These are phyloP conservation scores for Thomomys bottae DNA, from an alignment of 2,113 vertebrate genomes.

Conservation along the genomic window DNA sequence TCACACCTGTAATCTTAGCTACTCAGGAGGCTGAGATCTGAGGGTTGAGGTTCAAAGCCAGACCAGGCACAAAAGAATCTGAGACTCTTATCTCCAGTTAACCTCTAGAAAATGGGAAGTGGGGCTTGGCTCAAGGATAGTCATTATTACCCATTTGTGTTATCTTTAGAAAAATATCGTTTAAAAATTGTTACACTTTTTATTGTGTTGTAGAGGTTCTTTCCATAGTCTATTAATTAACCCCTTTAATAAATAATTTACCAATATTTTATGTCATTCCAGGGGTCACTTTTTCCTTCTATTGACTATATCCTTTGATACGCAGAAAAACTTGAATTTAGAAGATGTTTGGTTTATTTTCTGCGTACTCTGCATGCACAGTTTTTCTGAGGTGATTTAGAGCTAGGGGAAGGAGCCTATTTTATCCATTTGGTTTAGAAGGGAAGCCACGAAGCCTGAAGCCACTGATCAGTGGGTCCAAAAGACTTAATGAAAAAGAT, in stretches of 20 bases:
- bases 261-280: background rate
- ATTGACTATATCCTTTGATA: background rate
- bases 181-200: background rate
- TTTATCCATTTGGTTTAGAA: conserved; percentile 31
- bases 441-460: conserved; percentile 29
- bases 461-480: background rate
- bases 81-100: too few relatives aligned
- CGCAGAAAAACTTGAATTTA: background rate
- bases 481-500: conserved; percentile 48
- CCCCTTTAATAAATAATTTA: background rate
- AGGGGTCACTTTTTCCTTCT: background rate
- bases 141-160: too few relatives aligned
- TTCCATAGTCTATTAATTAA: background rate
- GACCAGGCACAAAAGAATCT: too few relatives aligned
- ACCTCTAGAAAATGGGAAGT: too few relatives aligned
- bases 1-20: too few relatives aligned
- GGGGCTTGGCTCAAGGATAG: too few relatives aligned
- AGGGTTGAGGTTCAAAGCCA: too few relatives aligned
- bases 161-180: too few relatives aligned
- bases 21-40: too few relatives aligned
- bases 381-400: background rate
- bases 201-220: background rate
- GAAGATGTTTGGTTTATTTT: background rate
- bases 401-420: background rate
- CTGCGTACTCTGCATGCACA: background rate